These are phyloP conservation scores for Phylloscopus trochiloides DNA, from an alignment of 2,113 vertebrate species.

Conservation along the genomic window DNA sequence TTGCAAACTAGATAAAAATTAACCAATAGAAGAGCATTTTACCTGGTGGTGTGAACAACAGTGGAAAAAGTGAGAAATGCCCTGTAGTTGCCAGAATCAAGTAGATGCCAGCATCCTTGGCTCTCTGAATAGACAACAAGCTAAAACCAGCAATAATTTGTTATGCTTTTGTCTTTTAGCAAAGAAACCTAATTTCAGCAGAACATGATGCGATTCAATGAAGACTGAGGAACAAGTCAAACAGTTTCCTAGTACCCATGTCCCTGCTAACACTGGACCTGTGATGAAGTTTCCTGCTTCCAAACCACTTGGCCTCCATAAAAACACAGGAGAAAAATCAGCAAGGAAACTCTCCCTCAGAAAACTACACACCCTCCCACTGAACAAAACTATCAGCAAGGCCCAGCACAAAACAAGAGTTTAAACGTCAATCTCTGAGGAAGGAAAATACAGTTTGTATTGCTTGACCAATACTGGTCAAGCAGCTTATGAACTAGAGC, in stretches of 20 bases:
- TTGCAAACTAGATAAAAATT: neutral
- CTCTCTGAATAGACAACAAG: constrained; percentile 87
- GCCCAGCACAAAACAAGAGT: neutral
- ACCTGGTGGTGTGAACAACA: constrained; percentile 91
- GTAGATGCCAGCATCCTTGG: constrained; percentile 89
- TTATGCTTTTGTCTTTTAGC: neutral
- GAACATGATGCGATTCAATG: neutral
- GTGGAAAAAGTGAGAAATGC: constrained; percentile 91
- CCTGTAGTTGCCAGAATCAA: constrained; percentile 87
- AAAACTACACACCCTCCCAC: neutral
- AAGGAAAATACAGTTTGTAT: neutral
- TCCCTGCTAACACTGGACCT: neutral
- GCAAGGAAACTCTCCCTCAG: neutral
- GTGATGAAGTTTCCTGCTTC: neutral
- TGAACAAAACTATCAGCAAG: neutral
- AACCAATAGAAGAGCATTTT: neutral
- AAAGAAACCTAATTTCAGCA: neutral
- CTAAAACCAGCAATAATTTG: constrained; percentile 67
- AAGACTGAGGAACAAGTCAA: neutral
- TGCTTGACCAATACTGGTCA: neutral
- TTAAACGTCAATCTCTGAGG: neutral
- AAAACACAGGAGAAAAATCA: neutral
- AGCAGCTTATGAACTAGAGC: neutral
- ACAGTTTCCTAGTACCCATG: neutral
- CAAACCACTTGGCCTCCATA: rapidly evolving